Base-by-base conservation (phyloP, 2,113 vertebrate genomes). In the Turdus rufiventris region DNA sequence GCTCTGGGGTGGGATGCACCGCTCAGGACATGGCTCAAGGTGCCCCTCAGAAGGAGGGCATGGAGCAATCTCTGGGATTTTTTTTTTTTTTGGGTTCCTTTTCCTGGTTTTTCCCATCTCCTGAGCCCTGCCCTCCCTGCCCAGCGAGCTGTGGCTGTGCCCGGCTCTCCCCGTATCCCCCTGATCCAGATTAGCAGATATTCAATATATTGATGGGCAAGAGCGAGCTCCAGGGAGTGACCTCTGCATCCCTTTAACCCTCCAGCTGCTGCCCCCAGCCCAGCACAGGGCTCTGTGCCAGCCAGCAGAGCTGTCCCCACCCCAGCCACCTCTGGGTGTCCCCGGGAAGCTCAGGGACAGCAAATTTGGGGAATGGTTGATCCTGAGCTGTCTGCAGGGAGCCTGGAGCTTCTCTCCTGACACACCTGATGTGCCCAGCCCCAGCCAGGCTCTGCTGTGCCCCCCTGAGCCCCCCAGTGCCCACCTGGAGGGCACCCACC, bases 81-180 rank as follows among this genome's bases (percentile, higher is more conserved):
- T n/a, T 19, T n/a, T 78, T 78, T 31, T n/a, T 45, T 75, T 20
- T 0, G 25, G 45, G 12, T 33, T 21, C 6, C 10, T 43, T 12
- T 20, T 2, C n/a, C 33, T 21, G 5, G 1, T 62, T 91, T 54
- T 38, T 47, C 12, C 20, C 43, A 45, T 18, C 47, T 56, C 21
- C 66, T 3, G 82, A 68, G 45, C 93, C 65, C 82, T 34, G 2
- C 0, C 4, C 79, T 17, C 56, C 62, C 26, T 7, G 2, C 0
- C 4, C 79, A 14, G 19, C 5, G 11, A 5, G 15, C 28, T 34
- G 78, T 21, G 42, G 23, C 89, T 38, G 66, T 3, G 0, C 72
- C 8, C 3, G 5, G 56, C 11, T 38, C 12, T 0, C 21, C 20
- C 53, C 62, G 26, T 0, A 3, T 8, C 57, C 45, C 26, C 0